Percentiles rank a stretch among this genome's conserved stretches.
These are phyloP conservation scores for Holocentrus rufus DNA, from an alignment of 2,797 vertebrate species.

Conservation along the genomic window DNA sequence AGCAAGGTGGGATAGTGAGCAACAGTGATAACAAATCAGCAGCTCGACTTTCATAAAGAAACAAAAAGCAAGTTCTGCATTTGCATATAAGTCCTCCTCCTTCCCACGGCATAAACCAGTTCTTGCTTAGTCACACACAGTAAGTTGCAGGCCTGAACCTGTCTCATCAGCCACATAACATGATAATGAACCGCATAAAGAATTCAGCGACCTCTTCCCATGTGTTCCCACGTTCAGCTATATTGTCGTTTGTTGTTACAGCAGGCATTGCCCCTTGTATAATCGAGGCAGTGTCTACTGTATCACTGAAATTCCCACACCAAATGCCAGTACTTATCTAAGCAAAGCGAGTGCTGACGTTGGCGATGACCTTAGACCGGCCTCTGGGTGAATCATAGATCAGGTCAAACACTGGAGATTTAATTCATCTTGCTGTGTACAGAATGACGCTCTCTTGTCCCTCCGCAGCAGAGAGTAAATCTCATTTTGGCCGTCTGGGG, in stretches of 20 bases:
- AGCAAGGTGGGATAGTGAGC: no score
- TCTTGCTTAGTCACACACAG: not conserved
- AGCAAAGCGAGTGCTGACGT: slow-evolving; percentile 2
- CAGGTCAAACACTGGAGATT: not conserved
- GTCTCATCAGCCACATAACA: not conserved
- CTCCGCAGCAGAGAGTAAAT: not conserved
- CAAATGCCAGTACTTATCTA: slow-evolving; percentile 1
- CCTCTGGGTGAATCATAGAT: slow-evolving; percentile 25
- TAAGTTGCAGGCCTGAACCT: not conserved
- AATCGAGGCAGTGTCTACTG: not conserved
- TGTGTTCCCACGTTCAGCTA: not conserved
- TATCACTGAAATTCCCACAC: slow-evolving; percentile 1
- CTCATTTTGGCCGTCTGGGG: not conserved
- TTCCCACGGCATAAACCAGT: no score
- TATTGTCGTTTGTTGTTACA: not conserved
- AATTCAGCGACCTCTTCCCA: not conserved
- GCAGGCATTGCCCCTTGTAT: not conserved
- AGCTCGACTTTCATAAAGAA: not conserved
- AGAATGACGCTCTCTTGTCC: not conserved
- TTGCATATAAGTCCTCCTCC: no score
- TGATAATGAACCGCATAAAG: not conserved
- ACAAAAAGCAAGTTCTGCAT: no score
- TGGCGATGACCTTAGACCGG: slow-evolving; percentile 10
- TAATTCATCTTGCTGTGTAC: not conserved
- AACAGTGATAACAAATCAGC: not conserved